phyloP scores from a whole-genome alignment of 2,113 vertebrate genomes.

The Eurypyga helias region DNA sequence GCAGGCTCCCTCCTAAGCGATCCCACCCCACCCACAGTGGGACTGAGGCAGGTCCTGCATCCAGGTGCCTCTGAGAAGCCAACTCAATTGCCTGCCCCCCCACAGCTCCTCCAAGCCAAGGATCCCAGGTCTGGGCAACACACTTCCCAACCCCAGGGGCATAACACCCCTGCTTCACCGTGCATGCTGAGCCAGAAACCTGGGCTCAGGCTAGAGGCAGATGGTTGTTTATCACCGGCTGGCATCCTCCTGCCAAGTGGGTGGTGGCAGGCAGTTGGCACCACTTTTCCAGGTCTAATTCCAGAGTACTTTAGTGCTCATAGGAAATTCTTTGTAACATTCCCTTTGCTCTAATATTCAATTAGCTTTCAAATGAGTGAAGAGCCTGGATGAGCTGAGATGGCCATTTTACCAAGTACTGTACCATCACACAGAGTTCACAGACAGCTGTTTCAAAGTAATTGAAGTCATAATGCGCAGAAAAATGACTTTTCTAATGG shows the following conservation, averaged over 20 bases:
- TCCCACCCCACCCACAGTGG: fast-evolving
- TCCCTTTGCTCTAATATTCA: slow-evolving; percentile 44
- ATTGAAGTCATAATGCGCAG: slow-evolving; percentile 76
- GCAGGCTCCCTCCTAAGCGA: fast-evolving
- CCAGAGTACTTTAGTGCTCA: background rate
- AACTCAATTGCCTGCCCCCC: no score
- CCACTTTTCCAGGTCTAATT: slow-evolving; percentile 19
- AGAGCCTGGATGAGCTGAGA: slow-evolving; percentile 39
- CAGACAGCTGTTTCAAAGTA: slow-evolving; percentile 75
- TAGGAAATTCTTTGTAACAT: slow-evolving; percentile 44
- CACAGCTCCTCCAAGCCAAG: fast-evolving
- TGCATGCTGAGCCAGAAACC: background rate
- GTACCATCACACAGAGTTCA: slow-evolving; percentile 56
- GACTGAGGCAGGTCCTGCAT: background rate
- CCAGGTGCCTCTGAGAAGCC: fast-evolving
- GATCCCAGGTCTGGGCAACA: fast-evolving
- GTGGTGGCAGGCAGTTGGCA: background rate
- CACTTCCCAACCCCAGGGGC: background rate
- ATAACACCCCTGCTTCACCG: background rate
- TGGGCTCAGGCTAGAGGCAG: background rate
- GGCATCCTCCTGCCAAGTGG: background rate
- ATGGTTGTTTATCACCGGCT: background rate
- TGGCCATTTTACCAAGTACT: slow-evolving; percentile 73
- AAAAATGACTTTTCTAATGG: slow-evolving; percentile 82
- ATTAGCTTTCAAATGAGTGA: slow-evolving; percentile 59